Conservation (phyloP, 2,113 vertebrate genomes). For the Leucoraja erinaceus region DNA sequence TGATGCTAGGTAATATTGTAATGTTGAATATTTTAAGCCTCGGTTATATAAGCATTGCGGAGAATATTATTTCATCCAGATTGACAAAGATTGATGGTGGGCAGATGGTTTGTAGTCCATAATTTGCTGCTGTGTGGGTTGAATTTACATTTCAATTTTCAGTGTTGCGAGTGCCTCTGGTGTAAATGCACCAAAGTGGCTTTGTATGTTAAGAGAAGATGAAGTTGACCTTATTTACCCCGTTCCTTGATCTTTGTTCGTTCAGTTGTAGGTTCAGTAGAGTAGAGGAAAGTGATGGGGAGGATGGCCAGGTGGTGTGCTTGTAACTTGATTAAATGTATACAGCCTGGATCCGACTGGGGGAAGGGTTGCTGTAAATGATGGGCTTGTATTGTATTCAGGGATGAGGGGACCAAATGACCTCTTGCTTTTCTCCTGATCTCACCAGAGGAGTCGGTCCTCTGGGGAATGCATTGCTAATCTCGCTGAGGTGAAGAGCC, state of each 20-base stretch:
- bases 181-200: not conserved
- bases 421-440: too few relatives aligned
- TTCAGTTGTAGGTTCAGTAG: not conserved
- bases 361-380: not conserved
- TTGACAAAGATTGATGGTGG: not conserved
- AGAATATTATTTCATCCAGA: not conserved
- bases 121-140: not conserved
- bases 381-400: too few relatives aligned
- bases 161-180: not conserved
- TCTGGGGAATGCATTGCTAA: too few relatives aligned
- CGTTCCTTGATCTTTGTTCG: not conserved
- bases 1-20: not conserved
- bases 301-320: not conserved
- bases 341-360: not conserved
- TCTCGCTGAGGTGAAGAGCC: too few relatives aligned
- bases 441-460: too few relatives aligned
- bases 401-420: too few relatives aligned
- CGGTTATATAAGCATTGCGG: not conserved
- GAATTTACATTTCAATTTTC: not conserved
- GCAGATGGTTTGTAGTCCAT: too few relatives aligned
- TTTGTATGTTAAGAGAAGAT: not conserved
- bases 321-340: slow-evolving; percentile 13
- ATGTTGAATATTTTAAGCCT: slow-evolving; percentile 10
- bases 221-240: not conserved
- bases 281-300: not conserved